phyloP scores from a whole-genome alignment of 2,888 invertebrate genomes.

The Diaprepes abbreviatus region DNA sequence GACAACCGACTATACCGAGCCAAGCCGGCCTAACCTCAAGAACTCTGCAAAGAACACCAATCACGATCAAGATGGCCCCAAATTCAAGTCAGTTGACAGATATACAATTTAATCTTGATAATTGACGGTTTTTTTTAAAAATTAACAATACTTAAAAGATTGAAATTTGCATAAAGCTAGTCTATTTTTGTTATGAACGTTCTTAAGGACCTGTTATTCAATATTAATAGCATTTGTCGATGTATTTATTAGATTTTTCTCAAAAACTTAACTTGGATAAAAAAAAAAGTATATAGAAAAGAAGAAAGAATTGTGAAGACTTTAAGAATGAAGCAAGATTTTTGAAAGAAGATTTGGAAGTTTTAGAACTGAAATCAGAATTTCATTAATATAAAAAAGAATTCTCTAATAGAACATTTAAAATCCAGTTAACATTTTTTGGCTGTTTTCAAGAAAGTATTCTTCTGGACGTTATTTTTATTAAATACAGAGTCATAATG shows the following conservation, averaged over 20 bases:
- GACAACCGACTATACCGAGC: conserved; percentile 57
- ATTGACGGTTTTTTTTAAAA: conserved; percentile 35
- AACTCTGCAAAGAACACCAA: conserved; percentile 64
- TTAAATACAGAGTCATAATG: no score
- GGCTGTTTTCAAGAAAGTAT: no score
- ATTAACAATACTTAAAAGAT: neutral
- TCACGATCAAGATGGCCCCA: conserved; percentile 66
- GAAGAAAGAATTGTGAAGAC: conserved; percentile 4
- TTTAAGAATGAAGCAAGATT: neutral
- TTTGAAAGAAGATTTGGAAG: conserved; percentile 3
- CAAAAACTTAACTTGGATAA: neutral
- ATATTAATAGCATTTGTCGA: no score
- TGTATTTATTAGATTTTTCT: neutral
- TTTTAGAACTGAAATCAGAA: neutral
- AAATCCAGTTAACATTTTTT: no score
- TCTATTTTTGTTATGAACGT: neutral
- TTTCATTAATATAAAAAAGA: neutral
- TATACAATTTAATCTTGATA: conserved; percentile 64
- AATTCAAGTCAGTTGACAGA: conserved; percentile 67
- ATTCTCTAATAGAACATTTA: no score
- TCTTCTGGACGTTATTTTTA: no score
- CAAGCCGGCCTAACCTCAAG: conserved; percentile 54
- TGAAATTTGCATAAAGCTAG: no score
- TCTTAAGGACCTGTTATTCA: neutral
- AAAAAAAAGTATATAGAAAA: neutral